A percentile compares a stretch with the other conserved stretches of the same genome.
Conservation (phyloP, 2,797 vertebrate species). For the Anas bernieri region DNA sequence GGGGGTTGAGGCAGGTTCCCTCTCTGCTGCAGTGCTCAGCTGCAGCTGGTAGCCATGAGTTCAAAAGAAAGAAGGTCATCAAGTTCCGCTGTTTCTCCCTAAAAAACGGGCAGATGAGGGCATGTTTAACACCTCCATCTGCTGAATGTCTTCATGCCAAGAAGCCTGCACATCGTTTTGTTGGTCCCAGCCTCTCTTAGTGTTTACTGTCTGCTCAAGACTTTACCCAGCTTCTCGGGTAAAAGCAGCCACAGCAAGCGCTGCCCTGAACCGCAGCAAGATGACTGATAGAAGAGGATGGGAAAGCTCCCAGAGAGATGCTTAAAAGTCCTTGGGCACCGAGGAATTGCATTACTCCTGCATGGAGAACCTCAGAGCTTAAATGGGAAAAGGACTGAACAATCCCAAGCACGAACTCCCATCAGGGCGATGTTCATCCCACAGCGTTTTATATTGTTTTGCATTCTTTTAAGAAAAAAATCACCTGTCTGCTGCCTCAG, state of each 20-base stretch:
- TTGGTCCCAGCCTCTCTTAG: background rate
- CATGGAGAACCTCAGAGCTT: background rate
- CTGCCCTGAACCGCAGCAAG: background rate
- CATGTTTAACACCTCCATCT: background rate
- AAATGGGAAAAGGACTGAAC: background rate
- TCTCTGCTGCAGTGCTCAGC: background rate
- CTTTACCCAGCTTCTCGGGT: background rate
- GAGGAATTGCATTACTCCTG: background rate
- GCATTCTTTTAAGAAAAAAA: background rate
- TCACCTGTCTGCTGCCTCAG: background rate
- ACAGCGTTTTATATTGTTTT: background rate
- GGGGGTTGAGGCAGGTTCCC: background rate
- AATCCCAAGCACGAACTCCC: background rate
- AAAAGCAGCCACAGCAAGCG: background rate
- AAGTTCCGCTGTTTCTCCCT: background rate
- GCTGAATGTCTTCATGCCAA: background rate
- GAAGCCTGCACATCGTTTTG: background rate
- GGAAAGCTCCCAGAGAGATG: background rate
- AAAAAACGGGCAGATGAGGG: background rate
- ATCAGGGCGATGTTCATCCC: background rate
- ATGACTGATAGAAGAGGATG: background rate
- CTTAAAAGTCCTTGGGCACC: background rate
- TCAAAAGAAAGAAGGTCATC: background rate
- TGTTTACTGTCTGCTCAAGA: background rate
- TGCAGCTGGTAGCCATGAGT: background rate